Percentiles rank a stretch among this genome's conserved stretches.
phyloP scores from a whole-genome alignment of 2,888 invertebrate species.

The Geophilus truncorum region DNA sequence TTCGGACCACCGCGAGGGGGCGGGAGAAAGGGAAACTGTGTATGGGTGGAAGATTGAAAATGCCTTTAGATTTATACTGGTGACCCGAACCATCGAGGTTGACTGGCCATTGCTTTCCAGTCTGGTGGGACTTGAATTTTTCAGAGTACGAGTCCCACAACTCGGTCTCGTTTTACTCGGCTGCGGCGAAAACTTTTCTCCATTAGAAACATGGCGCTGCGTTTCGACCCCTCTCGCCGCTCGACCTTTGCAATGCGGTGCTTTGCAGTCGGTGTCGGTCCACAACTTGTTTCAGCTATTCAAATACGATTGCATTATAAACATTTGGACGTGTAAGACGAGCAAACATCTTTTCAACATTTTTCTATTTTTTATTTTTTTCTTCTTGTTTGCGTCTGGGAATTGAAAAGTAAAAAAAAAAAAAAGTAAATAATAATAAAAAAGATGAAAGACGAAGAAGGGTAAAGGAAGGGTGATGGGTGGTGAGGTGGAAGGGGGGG shows the following conservation, averaged over 20 bases:
- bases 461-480: background rate
- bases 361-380: too few species aligned
- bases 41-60: background rate
- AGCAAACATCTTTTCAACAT: background rate
- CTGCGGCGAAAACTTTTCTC: background rate
- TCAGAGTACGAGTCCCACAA: background rate
- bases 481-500: background rate
- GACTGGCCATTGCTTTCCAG: constrained; percentile 10
- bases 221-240: background rate
- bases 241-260: background rate
- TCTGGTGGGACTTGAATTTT: constrained; percentile 2
- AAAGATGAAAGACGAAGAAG: background rate
- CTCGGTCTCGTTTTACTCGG: background rate
- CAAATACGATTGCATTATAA: background rate
- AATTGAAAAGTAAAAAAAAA: background rate
- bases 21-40: background rate
- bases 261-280: constrained; percentile 6
- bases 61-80: background rate
- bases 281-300: background rate
- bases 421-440: background rate
- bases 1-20: background rate
- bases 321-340: background rate
- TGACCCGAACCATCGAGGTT: constrained; percentile 3
- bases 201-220: background rate
- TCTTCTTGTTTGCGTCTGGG: too few species aligned